These are phyloP conservation scores for Hypselothyrea guttata DNA, from an alignment of 2,888 invertebrate species.

Conservation along the genomic window DNA sequence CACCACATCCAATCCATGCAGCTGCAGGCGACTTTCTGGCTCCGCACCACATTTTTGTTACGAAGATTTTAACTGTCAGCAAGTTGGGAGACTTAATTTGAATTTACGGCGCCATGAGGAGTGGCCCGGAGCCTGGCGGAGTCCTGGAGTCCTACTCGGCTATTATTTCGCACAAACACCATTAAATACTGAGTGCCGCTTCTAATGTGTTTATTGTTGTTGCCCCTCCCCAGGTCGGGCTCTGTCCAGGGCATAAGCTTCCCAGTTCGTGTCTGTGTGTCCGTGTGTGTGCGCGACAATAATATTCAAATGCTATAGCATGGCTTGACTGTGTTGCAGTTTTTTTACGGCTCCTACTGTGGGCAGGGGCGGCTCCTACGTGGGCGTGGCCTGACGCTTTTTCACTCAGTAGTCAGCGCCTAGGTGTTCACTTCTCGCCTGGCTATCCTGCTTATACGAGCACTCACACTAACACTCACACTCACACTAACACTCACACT, in stretches of 20 bases:
- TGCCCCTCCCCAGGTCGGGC: conserved; percentile 42
- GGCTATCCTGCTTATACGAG: conserved; percentile 14
- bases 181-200: conserved; percentile 64
- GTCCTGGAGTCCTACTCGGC: conserved; percentile 39
- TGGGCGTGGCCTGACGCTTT: conserved; percentile 59
- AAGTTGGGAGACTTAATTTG: conserved; percentile 76
- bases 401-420: conserved; percentile 53
- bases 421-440: conserved; percentile 46
- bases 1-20: not conserved
- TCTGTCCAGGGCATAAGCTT: conserved; percentile 40
- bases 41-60: conserved; percentile 69
- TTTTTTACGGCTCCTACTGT: conserved; percentile 5
- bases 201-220: conserved; percentile 56
- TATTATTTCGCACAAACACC: conserved; percentile 74
- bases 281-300: conserved; percentile 53
- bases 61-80: conserved; percentile 76
- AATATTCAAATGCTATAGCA: conserved; percentile 69
- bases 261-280: conserved; percentile 4
- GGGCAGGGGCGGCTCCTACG: conserved; percentile 15
- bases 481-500: conserved; percentile 15
- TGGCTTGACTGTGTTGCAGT: conserved; percentile 37
- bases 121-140: conserved; percentile 32
- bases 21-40: conserved; percentile 41
- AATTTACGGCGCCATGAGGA: conserved; percentile 72
- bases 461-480: conserved; percentile 19